Base-by-base conservation (phyloP, 2,113 vertebrate species). In the Percina caprodes region DNA sequence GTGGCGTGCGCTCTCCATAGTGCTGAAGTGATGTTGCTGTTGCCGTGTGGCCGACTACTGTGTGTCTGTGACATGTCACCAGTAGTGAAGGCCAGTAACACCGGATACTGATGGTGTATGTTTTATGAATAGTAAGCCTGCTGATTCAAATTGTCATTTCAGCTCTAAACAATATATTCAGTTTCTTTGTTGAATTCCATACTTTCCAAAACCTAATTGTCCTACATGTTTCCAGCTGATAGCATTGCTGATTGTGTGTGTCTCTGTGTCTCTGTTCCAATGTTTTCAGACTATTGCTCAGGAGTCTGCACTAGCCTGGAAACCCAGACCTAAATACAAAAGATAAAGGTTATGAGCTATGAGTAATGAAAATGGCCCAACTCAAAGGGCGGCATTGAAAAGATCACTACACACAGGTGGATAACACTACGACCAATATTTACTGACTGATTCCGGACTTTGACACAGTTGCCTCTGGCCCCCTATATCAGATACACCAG, bases 51-150 rank as follows among this genome's bases (percentile, higher is more conserved):
- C 21, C 23, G 35, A 45, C 3, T 15, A 8, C 19, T 39, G 33
- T 39, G 33, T n/a, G 60, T 42, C 33, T 39, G 60, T 62, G 61
- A 65, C 39, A 24, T 63, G 23, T 63, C 61, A 63, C 39, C 39
- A 23, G 35, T n/a, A 63, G 11, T 45, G 21, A 23, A 45, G 13
- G 62, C 13, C 61, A 65, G 42, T 8, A 24, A 46, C n/a, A 45
- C 6, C 1, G 0, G 13, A 23, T 23, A 21, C 35, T 45, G 12
- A n/a, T 23, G 54, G 54, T 56, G 54, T 5, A 5, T 14, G n/a
- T 24, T 14, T 14, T 23, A 13, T 6, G 54, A 56, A 56, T 63
- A 45, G 42, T 9, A 6, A 23, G 58, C 16, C 30, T 60, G 35
- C 61, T 12, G 10, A 42, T 42, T 42, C 15, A 48, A 63, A 63